Conservation (phyloP, 2,888 invertebrate species). For the Melitaea athalia region DNA sequence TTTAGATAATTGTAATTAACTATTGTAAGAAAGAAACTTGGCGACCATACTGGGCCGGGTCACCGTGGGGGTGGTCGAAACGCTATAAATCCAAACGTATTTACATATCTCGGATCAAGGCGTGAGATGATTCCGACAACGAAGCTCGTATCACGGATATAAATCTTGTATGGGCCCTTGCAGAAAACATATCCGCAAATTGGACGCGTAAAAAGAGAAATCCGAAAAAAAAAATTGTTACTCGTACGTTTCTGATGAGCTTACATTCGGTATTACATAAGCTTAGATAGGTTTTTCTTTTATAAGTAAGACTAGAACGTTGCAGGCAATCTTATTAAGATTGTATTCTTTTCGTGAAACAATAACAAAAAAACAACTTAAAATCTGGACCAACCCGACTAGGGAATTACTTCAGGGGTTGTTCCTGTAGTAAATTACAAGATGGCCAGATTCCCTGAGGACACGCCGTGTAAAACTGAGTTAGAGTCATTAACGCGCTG, state of each 20-base stretch:
- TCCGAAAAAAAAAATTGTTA: background rate
- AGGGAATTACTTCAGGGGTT: too few species aligned
- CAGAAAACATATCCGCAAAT: constrained; percentile 17
- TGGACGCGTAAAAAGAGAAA: constrained; percentile 1
- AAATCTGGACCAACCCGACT: too few species aligned
- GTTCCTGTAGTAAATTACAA: too few species aligned
- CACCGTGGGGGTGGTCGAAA: constrained; percentile 21
- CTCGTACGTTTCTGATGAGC: background rate
- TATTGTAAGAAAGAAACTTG: background rate
- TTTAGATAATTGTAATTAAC: too few species aligned
- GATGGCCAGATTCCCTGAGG: too few species aligned
- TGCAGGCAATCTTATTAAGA: background rate
- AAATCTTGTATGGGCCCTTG: constrained; percentile 15
- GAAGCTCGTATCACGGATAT: constrained; percentile 14
- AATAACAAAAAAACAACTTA: too few species aligned
- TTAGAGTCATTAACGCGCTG: too few species aligned
- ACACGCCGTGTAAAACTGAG: too few species aligned
- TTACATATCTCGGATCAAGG: constrained; percentile 26
- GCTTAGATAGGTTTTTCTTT: background rate
- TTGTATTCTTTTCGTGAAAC: background rate
- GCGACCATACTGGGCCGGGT: constrained; percentile 7
- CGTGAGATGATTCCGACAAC: constrained; percentile 23
- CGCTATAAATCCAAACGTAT: constrained; percentile 25
- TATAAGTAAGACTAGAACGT: background rate
- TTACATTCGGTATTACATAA: background rate